Base-by-base conservation (phyloP, 2,113 vertebrate genomes). In the Paratilapia polleni region DNA sequence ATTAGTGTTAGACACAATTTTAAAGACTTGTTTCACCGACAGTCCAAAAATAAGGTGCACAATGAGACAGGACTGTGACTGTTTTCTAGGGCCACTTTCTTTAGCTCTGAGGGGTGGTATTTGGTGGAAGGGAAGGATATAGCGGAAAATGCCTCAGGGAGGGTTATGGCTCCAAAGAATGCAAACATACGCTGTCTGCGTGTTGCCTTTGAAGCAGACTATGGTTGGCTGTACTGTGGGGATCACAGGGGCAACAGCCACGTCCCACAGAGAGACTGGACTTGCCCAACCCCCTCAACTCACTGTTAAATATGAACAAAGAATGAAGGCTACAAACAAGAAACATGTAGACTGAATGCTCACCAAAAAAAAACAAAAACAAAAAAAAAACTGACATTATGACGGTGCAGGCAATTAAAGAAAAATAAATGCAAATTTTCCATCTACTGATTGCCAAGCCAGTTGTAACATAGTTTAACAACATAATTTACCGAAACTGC, bases 231-330 rank as follows among this genome's bases (percentile, higher is more conserved):
- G 82, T 86, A 77, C 88, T 85, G 61, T 56, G 84, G 76, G 76
- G 90, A 88, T 85, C 83, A 92, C 54, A 87, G 92, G 84, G 89
- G 81, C 78, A 88, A 88, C 78, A 90, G 63, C 78, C 63, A 83
- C 68, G 80, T 90, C 82, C 88, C 64, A 84, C 73, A 78, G 86
- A 81, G 87, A 77, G 63, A 56, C 34, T 77, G 57, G 31, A 82
- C 78, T 38, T 38, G 49, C 77, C 66, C 34, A 63, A 58, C 81
- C 61, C 13, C 31, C 36, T 70, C 60, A 74, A 43, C 43, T 47
- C 31, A 36, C 59, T 63, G 85, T 75, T 68, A 83, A 62, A 78
- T 77, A 60, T 4, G 9, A 52, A 74, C 78, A 80, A 19, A 87
- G 79, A 81, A 54, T 38, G 54, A 9, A 28, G 49, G 59, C 52